These are phyloP conservation scores for Labeo calbasu DNA, from an alignment of 2,797 vertebrate genomes.

Conservation along the genomic window DNA sequence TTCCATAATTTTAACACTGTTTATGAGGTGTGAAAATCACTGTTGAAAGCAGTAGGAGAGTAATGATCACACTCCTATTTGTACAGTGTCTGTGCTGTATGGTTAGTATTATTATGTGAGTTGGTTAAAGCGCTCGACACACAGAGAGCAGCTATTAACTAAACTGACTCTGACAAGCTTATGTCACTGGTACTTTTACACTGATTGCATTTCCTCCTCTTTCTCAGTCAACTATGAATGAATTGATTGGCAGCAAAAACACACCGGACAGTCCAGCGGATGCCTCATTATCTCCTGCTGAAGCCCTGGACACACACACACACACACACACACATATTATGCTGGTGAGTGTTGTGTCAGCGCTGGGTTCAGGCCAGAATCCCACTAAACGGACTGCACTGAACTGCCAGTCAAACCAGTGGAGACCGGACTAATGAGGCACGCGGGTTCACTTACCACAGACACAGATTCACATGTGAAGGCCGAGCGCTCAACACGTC, in stretches of 20 bases:
- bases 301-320: neutral
- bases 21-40: neutral
- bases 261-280: neutral
- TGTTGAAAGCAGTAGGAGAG: neutral
- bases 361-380: neutral
- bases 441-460: neutral
- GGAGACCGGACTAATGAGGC: neutral
- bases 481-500: neutral
- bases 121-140: neutral
- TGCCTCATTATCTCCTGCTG: neutral
- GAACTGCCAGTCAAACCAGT: conserved; percentile 13
- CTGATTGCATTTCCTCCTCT: neutral
- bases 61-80: neutral
- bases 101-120: neutral
- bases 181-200: neutral
- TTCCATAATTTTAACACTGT: neutral
- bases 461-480: neutral
- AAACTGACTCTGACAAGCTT: neutral
- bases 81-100: neutral
- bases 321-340: neutral
- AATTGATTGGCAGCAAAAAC: neutral
- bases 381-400: neutral
- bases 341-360: neutral
- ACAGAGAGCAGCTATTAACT: neutral
- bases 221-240: neutral